Evolutionary conservation across 2,113 vertebrate species (phyloP).

Genomic region (Montifringilla adamsi): DNA sequence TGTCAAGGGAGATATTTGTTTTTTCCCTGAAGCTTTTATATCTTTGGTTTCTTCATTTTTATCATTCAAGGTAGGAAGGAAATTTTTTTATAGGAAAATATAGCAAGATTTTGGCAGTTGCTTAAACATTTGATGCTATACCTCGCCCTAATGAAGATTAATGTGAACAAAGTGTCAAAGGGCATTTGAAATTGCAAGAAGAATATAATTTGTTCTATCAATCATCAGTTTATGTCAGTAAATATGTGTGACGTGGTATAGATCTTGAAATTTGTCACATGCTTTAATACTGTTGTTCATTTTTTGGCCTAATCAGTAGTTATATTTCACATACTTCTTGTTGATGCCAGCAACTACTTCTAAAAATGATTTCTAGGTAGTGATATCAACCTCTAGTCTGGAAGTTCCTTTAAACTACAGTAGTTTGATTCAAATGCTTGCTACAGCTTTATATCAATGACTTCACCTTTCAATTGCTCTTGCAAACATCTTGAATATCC

Average conservation of each 20-base stretch:
- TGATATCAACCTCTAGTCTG: background rate
- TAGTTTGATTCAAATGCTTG: background rate
- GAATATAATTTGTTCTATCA: background rate
- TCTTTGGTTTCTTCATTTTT: background rate
- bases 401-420: background rate
- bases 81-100: background rate
- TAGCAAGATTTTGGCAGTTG: background rate
- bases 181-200: background rate
- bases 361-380: background rate
- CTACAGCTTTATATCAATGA: background rate
- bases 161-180: background rate
- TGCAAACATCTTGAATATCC: background rate
- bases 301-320: background rate
- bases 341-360: background rate
- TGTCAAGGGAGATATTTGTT: background rate
- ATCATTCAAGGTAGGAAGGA: background rate
- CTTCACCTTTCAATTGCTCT: background rate
- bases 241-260: background rate
- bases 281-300: background rate
- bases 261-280: background rate
- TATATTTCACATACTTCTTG: background rate
- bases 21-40: background rate
- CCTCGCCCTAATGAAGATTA: background rate
- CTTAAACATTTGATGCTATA: background rate
- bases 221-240: background rate